A percentile compares a stretch with the other conserved stretches of the same genome.
These are phyloP conservation scores for Matsumyia berberina DNA, from an alignment of 2,888 invertebrate species.

Conservation along the genomic window DNA sequence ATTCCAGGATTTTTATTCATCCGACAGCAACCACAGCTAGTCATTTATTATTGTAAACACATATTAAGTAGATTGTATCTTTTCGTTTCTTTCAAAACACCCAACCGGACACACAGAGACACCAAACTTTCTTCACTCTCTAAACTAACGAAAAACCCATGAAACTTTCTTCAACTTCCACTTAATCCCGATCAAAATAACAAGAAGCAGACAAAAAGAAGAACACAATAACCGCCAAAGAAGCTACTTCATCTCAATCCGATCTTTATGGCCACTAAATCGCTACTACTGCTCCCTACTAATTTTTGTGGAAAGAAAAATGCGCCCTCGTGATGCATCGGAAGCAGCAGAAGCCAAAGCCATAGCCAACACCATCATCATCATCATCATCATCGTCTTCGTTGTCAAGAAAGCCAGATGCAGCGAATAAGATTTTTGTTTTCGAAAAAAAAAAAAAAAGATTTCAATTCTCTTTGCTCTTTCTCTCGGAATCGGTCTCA, in stretches of 20 bases:
- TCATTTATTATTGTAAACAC: slow-evolving; percentile 72
- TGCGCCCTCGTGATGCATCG: slow-evolving; percentile 61
- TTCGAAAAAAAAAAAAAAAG: too few species aligned
- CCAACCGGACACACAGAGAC: neutral
- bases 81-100: slow-evolving; percentile 6
- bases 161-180: slow-evolving; percentile 32
- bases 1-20: slow-evolving; percentile 59
- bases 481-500: slow-evolving; percentile 34
- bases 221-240: slow-evolving; percentile 42
- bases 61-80: slow-evolving; percentile 23
- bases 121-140: slow-evolving; percentile 7
- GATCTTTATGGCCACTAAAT: slow-evolving; percentile 76
- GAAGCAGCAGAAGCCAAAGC: slow-evolving; percentile 53
- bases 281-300: slow-evolving; percentile 67
- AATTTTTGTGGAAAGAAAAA: slow-evolving; percentile 68
- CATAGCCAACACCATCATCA: neutral
- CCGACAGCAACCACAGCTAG: slow-evolving; percentile 54
- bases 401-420: slow-evolving; percentile 67
- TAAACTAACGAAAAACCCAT: slow-evolving; percentile 1
- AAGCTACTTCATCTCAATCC: slow-evolving; percentile 62
- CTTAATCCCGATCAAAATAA: slow-evolving; percentile 54
- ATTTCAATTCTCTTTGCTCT: slow-evolving; percentile 31
- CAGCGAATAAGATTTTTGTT: slow-evolving; percentile 42
- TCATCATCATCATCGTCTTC: slow-evolving; percentile 30
- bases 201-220: too few species aligned